phyloP scores from a whole-genome alignment of 2,888 invertebrate genomes.

The Micoletzkya japonica region DNA sequence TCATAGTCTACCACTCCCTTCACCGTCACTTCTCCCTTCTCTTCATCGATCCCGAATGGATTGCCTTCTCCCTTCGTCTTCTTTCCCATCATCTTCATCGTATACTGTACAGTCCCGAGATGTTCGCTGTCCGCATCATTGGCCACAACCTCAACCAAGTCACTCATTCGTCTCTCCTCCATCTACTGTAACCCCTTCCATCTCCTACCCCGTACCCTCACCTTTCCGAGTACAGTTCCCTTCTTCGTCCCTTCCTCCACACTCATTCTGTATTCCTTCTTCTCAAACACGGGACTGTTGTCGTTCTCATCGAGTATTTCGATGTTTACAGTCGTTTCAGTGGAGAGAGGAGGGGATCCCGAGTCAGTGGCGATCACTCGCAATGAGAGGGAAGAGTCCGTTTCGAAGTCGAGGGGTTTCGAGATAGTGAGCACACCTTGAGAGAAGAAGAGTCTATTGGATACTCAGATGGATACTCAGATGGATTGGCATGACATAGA shows the following conservation, averaged over 20 bases:
- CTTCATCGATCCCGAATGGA: conserved; percentile 44
- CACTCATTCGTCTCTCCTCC: not conserved
- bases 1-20: conserved; percentile 48
- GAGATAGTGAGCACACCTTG: conserved; percentile 37
- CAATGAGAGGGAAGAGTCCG: conserved; percentile 78
- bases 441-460: not conserved
- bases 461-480: not conserved
- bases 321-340: conserved; percentile 44
- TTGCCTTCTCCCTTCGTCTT: conserved; percentile 11
- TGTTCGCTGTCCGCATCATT: conserved; percentile 83
- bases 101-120: conserved; percentile 80
- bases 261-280: conserved; percentile 41
- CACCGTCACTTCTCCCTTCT: conserved; percentile 42
- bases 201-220: not conserved
- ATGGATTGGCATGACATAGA: no score
- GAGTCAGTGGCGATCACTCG: conserved; percentile 80
- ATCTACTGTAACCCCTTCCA: not conserved
- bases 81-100: no score
- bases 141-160: conserved; percentile 72
- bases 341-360: conserved; percentile 69
- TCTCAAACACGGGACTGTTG: conserved; percentile 52
- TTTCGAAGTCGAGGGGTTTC: conserved; percentile 72
- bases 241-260: conserved; percentile 47
- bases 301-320: conserved; percentile 54
- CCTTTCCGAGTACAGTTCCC: conserved; percentile 48